Percentiles rank a stretch among this genome's conserved stretches.
Evolutionary conservation across 2,888 invertebrate genomes (phyloP).

Genomic region (Callyntrura sp.): DNA sequence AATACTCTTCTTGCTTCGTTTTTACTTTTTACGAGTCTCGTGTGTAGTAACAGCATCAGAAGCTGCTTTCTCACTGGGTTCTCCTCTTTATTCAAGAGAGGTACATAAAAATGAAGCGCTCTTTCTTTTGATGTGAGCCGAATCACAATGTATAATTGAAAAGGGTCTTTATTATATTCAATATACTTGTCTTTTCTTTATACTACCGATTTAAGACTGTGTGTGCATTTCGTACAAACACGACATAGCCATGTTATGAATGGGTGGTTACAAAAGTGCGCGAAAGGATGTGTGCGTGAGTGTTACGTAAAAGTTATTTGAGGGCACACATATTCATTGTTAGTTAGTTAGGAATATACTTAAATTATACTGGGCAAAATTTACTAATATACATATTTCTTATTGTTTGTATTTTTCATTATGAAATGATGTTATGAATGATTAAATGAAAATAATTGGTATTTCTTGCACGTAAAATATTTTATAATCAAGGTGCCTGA

Average conservation of each 20-base stretch:
- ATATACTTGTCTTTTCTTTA: not conserved
- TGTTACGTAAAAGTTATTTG: not conserved
- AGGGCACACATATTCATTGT: too few relatives aligned
- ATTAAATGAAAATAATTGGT: too few relatives aligned
- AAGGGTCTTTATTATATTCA: conserved; percentile 64
- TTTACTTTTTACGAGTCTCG: conserved; percentile 38
- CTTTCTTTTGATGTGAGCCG: conserved; percentile 79
- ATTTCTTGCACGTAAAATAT: too few relatives aligned
- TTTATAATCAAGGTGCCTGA: too few relatives aligned
- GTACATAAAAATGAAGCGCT: conserved; percentile 71
- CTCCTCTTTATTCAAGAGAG: conserved; percentile 59
- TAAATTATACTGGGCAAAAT: too few relatives aligned
- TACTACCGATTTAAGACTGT: not conserved
- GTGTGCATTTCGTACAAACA: not conserved
- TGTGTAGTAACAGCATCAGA: conserved; percentile 53
- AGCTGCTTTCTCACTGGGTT: conserved; percentile 50
- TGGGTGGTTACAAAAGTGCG: not conserved
- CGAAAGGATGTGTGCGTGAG: conserved; percentile 2
- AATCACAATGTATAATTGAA: conserved; percentile 79
- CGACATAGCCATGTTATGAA: conserved; percentile 33
- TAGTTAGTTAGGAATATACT: too few relatives aligned
- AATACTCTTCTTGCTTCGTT: conserved; percentile 66
- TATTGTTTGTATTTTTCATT: too few relatives aligned
- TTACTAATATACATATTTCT: too few relatives aligned
- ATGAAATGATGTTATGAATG: too few relatives aligned